Percentiles rank a stretch among this genome's conserved stretches.
These are phyloP conservation scores for Taphrorychus bicolor DNA, from an alignment of 2,888 invertebrate genomes.

Conservation along the genomic window DNA sequence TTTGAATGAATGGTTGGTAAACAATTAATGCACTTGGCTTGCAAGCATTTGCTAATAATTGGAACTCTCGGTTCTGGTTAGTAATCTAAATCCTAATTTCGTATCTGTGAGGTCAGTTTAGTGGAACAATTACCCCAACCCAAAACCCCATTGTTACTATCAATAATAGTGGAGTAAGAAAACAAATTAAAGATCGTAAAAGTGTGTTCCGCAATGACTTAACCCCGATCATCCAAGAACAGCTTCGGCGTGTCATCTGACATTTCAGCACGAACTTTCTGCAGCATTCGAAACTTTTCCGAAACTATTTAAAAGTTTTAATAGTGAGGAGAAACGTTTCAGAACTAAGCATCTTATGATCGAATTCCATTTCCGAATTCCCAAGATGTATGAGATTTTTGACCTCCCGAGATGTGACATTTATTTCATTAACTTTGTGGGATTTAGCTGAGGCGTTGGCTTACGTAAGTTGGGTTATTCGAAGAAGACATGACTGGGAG, in stretches of 20 bases:
- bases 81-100: conserved; percentile 3
- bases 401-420: conserved; percentile 5
- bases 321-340: conserved; percentile 32
- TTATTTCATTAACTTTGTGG: neutral
- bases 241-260: conserved; percentile 20
- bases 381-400: conserved; percentile 31
- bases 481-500: no score
- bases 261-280: conserved; percentile 18
- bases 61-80: neutral
- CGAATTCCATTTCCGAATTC: conserved; percentile 26
- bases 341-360: conserved; percentile 35
- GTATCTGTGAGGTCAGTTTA: neutral
- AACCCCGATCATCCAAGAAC: neutral
- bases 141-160: neutral
- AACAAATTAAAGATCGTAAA: neutral
- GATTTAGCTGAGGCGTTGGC: no score
- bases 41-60: conserved; percentile 10
- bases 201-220: neutral
- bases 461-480: no score
- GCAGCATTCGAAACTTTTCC: conserved; percentile 29
- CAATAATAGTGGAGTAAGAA: neutral
- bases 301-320: conserved; percentile 39
- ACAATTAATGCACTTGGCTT: conserved; percentile 5
- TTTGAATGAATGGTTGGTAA: conserved; percentile 6
- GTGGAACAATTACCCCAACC: conserved; percentile 7